Base-by-base conservation (phyloP, 2,888 invertebrate genomes). In the Lycophotia porphyrea region DNA sequence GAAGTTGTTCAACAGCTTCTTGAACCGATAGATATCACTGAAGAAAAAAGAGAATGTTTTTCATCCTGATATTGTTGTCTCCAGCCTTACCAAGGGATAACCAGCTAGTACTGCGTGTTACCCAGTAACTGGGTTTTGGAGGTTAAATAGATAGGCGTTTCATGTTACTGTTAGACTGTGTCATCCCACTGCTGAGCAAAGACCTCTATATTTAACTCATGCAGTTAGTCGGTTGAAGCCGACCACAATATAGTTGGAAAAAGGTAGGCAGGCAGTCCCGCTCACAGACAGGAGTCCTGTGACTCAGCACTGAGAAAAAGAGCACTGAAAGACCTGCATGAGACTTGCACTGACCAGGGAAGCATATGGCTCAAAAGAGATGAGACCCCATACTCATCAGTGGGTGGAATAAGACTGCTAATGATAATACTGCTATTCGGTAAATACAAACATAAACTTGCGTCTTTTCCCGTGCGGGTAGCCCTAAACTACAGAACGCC, bases 1-100 rank as follows among this genome's bases (percentile, higher is more conserved):
- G 97, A 99, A 99, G 95, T 98, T 99, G 81, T 97, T 97, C 97
- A 99, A 98, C 91, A 99, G 97, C 91, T 99, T 99, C 97, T 99
- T 99, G 74, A 98, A 97, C 92, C 98, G 99, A 97, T 99, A 99
- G 91, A 99, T 99, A 93, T 99, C 99, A 94, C 99, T 99, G 96
- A 0, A 49, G 93, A 92, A 90, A 2, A 74, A 61, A 34, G 0
- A 47, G 5, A 42, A 55, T n/a, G 9, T 15, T n/a, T 42, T n/a
- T 34, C 3, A n/a, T 39, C n/a, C 24, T 36, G 7, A 39, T 60
- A 60, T 21, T 60, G 21, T 34, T 24, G 55, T 27, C 7, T 27
- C 15, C 27, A 55, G 24, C 24, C 8, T 49, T 24, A 24, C 49
- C 49, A 24, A 49, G 9, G 1, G 24, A 2, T 49, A 49, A 7